Evolutionary conservation across 2,888 invertebrate species (phyloP).

Genomic region (Chaitophorus viminalis): DNA sequence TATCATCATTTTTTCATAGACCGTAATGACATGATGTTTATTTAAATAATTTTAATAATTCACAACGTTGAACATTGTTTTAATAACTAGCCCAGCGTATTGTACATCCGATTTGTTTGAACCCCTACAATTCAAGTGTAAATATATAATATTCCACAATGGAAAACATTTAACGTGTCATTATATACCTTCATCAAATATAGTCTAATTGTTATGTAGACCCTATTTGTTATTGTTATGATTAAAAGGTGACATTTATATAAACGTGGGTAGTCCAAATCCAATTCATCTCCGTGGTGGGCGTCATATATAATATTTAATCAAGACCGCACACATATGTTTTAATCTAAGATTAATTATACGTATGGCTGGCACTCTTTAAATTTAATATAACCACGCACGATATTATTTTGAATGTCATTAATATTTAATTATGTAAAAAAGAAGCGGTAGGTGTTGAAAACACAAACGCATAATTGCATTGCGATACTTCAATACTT

Average conservation of each 20-base stretch:
- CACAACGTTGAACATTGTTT: not conserved
- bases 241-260: conserved; percentile 42
- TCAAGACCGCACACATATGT: conserved; percentile 18
- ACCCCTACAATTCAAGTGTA: not conserved
- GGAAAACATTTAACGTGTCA: not conserved
- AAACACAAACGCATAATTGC: conserved; percentile 1
- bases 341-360: conserved; percentile 19
- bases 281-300: conserved; percentile 20
- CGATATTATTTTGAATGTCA: conserved; percentile 33
- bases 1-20: too few species aligned
- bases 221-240: not conserved
- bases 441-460: conserved; percentile 9
- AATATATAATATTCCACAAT: not conserved
- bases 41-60: not conserved
- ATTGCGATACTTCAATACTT: conserved; percentile 5
- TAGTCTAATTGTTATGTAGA: conserved; percentile 5
- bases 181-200: conserved; percentile 18
- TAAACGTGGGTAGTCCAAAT: conserved; percentile 24
- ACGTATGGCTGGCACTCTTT: conserved; percentile 11
- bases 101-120: not conserved
- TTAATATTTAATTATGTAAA: conserved; percentile 28
- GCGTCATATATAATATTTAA: conserved; percentile 23
- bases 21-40: not conserved
- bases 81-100: not conserved
- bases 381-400: conserved; percentile 39